Conservation (phyloP, 1,140 invertebrate genomes). For the Eupeodes corollae region DNA sequence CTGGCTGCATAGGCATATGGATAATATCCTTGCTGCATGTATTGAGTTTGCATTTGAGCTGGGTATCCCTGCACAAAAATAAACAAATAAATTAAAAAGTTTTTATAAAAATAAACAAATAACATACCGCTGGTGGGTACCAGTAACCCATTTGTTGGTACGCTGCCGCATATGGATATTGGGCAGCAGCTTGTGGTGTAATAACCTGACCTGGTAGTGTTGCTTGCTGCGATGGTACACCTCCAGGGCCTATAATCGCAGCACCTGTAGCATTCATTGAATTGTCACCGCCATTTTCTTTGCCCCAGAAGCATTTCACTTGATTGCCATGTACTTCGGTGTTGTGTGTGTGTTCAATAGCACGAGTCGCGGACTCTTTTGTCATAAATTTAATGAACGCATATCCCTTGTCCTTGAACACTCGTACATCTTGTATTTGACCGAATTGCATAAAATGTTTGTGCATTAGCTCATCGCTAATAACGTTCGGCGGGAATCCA, state of each 20-base stretch:
- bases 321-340: conserved; percentile 91
- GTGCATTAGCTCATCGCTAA: conserved; percentile 91
- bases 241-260: conserved; percentile 30
- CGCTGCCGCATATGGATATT: conserved; percentile 47
- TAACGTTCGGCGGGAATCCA: conserved; percentile 81
- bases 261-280: conserved; percentile 28
- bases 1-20: conserved; percentile 37
- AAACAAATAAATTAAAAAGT: conserved; percentile 4
- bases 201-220: conserved; percentile 4
- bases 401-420: conserved; percentile 99
- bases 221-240: conserved; percentile 23
- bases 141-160: conserved; percentile 71
- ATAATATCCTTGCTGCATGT: conserved; percentile 52
- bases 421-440: conserved; percentile 90
- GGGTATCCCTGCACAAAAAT: conserved; percentile 29
- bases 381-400: conserved; percentile 97
- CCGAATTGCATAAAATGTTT: conserved; percentile 91
- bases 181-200: conserved; percentile 39
- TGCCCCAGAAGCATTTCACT: conserved; percentile 99
- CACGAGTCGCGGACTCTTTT: conserved; percentile 93
- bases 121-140: conserved; percentile 49
- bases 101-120: not conserved
- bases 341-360: conserved; percentile 94
- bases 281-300: conserved; percentile 52
- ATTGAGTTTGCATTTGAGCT: conserved; percentile 51